Base-by-base conservation (phyloP, 2,888 invertebrate species). In the Formica aserva region DNA sequence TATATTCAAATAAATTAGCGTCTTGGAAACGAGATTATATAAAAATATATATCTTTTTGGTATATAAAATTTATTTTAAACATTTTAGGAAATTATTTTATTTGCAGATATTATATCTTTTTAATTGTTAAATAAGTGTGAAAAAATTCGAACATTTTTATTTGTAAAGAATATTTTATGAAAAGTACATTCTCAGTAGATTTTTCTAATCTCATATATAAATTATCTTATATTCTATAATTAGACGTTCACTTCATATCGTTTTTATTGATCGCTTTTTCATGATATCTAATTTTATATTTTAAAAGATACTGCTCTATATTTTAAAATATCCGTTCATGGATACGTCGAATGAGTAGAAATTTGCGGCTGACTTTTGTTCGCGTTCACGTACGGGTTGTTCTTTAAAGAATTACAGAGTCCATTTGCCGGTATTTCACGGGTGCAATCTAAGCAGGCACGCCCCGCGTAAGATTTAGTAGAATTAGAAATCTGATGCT, bases 401-500 rank as follows among this genome's bases (percentile, higher is more conserved):
- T 90, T 87, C 87, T 77, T 90, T 90, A 89, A 90, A 88, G 90
- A 90, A 90, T 88, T 87, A 90, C 75, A 83, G 74, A 76, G 81
- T 82, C 86, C 90, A 88, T 87, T 89, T 84, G 52, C 83, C 60
- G 83, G 85, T 83, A 84, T 76, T 88, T 84, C 89, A 86, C 82
- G 81, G 82, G 65, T 84, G 84, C 83, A 85, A 86, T 87, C 90
- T 88, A 90, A 88, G 85, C 86, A 81, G 89, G 84, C 89, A 89
- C 88, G 89, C 91, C 82, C 84, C 86, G 87, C 83, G 86, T 67
- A 77, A 85, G 90, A 93, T 94, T 93, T 93, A 94, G 93, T 93
- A 92, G 92, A 92, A 94, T 94, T 93, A 94, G 93, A 92, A 92
- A 93, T 93, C 92, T 92, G 91, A 91, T 87, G 89, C 87, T 85